phyloP scores from a whole-genome alignment of 2,797 vertebrate genomes.

The Anguilla pacifica region DNA sequence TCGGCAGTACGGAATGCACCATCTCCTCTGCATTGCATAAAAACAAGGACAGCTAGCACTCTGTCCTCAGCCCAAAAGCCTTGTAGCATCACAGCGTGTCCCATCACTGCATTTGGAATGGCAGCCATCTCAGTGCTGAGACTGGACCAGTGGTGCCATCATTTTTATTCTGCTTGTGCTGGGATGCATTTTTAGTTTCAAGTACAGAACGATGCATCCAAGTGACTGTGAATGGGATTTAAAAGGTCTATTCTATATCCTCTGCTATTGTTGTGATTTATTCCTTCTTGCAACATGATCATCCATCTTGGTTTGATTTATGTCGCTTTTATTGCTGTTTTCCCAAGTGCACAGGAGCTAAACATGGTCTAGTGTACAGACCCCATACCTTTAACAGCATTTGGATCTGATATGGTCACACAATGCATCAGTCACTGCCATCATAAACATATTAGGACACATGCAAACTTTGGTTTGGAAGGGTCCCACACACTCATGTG shows the following conservation, averaged over 20 bases:
- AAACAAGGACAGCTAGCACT: neutral
- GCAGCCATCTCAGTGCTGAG: neutral
- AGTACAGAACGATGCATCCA: too few relatives aligned
- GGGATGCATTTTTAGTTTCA: neutral
- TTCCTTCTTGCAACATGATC: neutral
- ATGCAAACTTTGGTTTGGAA: neutral
- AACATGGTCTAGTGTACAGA: neutral
- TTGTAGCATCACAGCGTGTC: neutral
- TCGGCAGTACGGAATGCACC: neutral
- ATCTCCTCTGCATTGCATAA: neutral
- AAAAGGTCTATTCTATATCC: neutral
- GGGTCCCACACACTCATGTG: neutral
- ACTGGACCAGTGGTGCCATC: neutral
- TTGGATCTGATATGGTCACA: neutral
- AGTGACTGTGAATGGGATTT: neutral
- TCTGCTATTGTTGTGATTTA: neutral
- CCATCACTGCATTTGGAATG: neutral
- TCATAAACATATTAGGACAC: neutral
- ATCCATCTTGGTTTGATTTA: neutral
- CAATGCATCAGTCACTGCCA: neutral
- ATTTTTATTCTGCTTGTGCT: neutral
- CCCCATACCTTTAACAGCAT: neutral
- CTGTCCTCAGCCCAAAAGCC: neutral
- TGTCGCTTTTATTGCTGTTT: neutral
- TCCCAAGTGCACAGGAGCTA: neutral